Evolutionary conservation across 2,113 vertebrate genomes (phyloP), one percentile per base, ranked within the genome.

Genomic region (Empidonax alnorum): DNA sequence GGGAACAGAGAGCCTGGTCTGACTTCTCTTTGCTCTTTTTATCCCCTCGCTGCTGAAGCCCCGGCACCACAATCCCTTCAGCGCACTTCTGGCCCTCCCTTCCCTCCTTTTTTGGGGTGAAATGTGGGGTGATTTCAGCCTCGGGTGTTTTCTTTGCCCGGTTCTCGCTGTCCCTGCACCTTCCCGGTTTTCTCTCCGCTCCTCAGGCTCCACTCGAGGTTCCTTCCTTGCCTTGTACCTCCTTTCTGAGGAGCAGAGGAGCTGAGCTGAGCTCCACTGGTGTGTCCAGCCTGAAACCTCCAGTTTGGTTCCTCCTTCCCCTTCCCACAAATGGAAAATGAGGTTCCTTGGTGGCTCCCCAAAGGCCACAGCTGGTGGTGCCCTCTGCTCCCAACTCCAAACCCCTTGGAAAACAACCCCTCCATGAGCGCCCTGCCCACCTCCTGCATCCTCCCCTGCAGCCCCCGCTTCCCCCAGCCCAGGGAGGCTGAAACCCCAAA

Each of bases 1-100:
- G 88, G 93, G 91, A 96, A 93, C 91, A 93, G 91, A 95, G 88
- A 96, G 65, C 17, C 1, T 30, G 63, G 39, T 33, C 88, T 37
- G 81, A 35, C 91, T 91, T 5, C 81, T 79, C 87, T 56, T 22
- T 7, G 19, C 80, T 78, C 50, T 17, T 65, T 86, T 58, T 47
- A 71, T 90, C 67, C 90, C 39, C 0, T 1, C 14, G 75, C 73
- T 1, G 4, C 75, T 44, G 77, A 49, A 73, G 33, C 44, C 62
- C 56, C 2, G 12, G 79, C 21, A 31, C 80, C 10, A 0, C 72
- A 23, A 65, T 68, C 83, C 14, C 62, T 28, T 79, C 71, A 18
- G 30, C 0, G 10, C 44, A 5, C 11, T 87, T 30, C 59, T 68
- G 28, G 39, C n/a, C 3, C 17, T 12, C 14, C 8, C 22, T 46